These are phyloP conservation scores for Halcyon chelicuti DNA, from an alignment of 2,797 vertebrate species.

Conservation along the genomic window DNA sequence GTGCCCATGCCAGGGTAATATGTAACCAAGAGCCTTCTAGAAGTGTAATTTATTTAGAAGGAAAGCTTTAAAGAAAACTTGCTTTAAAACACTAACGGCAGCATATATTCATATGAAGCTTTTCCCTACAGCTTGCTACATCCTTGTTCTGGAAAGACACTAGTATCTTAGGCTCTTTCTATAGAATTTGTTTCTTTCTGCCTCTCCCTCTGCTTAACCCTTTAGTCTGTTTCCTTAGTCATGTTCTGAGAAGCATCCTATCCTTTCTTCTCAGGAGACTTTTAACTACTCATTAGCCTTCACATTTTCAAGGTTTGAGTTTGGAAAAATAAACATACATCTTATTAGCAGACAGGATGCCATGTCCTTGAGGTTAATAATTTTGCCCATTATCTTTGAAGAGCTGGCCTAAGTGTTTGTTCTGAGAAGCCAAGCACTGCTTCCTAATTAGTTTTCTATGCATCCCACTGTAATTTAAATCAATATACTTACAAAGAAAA, in stretches of 20 bases:
- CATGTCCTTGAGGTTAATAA: constrained; percentile 33
- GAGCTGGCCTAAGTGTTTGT: neutral
- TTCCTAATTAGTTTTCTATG: constrained; percentile 42
- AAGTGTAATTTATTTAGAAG: neutral
- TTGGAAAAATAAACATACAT: constrained; percentile 5
- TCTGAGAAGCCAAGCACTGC: constrained; percentile 18
- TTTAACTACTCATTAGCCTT: constrained; percentile 4
- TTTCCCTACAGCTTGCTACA: neutral
- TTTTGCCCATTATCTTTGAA: constrained; percentile 44
- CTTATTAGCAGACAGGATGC: neutral
- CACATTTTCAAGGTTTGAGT: neutral
- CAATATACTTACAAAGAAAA: neutral
- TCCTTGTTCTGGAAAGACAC: neutral
- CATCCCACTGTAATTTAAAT: constrained; percentile 14
- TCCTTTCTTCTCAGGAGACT: neutral
- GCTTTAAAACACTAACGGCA: neutral
- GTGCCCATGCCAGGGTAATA: neutral
- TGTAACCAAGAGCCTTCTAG: neutral
- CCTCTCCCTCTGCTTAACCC: neutral
- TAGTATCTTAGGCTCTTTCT: neutral
- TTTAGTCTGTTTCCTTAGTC: neutral
- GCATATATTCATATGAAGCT: neutral
- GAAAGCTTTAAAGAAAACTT: neutral
- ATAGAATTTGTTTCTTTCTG: neutral
- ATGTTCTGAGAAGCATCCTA: neutral